Evolutionary conservation across 2,888 invertebrate genomes (phyloP).

Genomic region (Apotomis turbidana): DNA sequence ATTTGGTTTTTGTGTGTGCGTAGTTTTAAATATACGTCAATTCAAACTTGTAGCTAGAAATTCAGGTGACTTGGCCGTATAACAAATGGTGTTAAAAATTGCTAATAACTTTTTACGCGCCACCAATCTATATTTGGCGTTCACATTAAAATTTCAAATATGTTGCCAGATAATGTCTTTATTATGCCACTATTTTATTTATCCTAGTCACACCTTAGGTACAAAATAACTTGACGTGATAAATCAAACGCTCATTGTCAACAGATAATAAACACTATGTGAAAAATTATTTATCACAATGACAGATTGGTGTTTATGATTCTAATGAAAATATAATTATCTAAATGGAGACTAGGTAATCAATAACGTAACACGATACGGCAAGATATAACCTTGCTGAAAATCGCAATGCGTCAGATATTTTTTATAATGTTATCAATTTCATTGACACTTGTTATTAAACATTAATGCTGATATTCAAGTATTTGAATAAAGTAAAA

Average conservation of each 20-base stretch:
- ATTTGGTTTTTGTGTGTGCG: too few relatives aligned
- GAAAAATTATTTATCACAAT: slow-evolving; percentile 14
- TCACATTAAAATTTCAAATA: slow-evolving; percentile 24
- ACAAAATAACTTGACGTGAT: slow-evolving; percentile 15
- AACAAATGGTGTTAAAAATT: background rate
- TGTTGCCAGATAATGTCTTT: slow-evolving; percentile 27
- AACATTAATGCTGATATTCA: background rate
- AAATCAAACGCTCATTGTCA: slow-evolving; percentile 16
- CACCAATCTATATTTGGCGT: slow-evolving; percentile 20
- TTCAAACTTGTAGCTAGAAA: background rate
- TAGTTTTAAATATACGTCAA: too few relatives aligned
- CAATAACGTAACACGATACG: background rate
- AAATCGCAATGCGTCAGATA: background rate
- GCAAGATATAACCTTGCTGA: background rate
- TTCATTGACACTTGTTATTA: background rate
- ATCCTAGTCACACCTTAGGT: slow-evolving; percentile 22
- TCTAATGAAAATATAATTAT: background rate
- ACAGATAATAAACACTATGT: slow-evolving; percentile 13
- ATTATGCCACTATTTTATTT: slow-evolving; percentile 29
- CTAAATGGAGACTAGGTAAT: background rate
- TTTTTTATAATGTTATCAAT: background rate
- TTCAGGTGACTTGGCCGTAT: slow-evolving; percentile 16
- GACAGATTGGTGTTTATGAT: background rate
- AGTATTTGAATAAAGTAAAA: too few relatives aligned
- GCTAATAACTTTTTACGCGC: slow-evolving; percentile 23